These are phyloP conservation scores for Tyrannus savana DNA, from an alignment of 2,113 vertebrate species.

Conservation along the genomic window DNA sequence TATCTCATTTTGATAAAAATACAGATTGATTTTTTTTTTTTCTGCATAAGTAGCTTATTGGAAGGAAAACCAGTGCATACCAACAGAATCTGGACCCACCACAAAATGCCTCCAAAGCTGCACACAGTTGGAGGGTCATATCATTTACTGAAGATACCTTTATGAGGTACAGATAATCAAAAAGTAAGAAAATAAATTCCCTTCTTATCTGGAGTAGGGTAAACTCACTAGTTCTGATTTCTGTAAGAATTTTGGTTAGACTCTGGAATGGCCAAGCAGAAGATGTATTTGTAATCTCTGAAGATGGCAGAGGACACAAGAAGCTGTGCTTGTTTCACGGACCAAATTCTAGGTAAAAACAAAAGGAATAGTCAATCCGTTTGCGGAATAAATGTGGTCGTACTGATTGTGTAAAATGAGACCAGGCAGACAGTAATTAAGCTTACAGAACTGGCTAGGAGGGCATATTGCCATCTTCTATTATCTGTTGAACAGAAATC, in stretches of 20 bases:
- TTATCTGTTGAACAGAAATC: neutral
- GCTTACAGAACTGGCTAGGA: neutral
- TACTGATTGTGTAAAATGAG: neutral
- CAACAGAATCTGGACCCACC: neutral
- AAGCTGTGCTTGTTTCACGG: neutral
- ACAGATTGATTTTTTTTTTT: neutral
- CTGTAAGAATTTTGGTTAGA: neutral
- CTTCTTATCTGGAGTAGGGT: neutral
- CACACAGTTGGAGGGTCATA: rapidly evolving
- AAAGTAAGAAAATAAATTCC: neutral
- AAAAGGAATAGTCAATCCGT: neutral
- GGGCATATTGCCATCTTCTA: neutral
- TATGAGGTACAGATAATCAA: neutral
- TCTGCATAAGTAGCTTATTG: neutral
- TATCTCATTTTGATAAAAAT: neutral
- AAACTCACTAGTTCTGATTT: neutral
- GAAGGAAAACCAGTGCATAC: neutral
- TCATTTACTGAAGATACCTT: neutral
- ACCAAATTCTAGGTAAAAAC: neutral
- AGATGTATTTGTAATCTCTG: neutral
- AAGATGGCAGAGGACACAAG: neutral
- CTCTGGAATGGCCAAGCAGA: neutral
- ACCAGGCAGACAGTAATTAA: neutral
- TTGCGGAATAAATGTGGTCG: neutral
- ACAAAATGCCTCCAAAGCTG: neutral